Base-by-base conservation (phyloP, 1,140 invertebrate genomes). In the Laupala kohalensis region DNA sequence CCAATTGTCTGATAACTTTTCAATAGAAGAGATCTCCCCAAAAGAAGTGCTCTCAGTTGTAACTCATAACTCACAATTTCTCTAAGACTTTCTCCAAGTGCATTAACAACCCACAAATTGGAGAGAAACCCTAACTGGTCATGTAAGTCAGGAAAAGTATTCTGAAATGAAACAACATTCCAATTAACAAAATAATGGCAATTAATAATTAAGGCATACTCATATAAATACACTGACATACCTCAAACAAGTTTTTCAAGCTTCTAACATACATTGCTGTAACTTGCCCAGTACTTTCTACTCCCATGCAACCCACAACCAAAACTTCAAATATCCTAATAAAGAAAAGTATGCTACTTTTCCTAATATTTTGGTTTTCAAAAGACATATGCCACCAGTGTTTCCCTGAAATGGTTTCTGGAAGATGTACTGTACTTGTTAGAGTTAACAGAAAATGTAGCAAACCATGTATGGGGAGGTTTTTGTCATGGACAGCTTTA, bases 11-110 rank as follows among this genome's bases (percentile, higher is more conserved):
- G 6, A 68, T 25, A 25, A n/a, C 27, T 29, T 15, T 68, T 67
- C 24, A 9, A 25, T 6, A 72, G 27, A 6, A 72, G 29, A n/a
- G 30, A 25, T n/a, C 25, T 28, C 25, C 24, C 71, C 24, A 72
- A 65, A 53, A 64, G 71, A n/a, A 72, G 19, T 13, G 28, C 29
- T 9, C 67, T 29, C 37, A 72, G 19, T 24, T 62, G 65, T 25
- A 69, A 28, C 65, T 67, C 71, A 12, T 64, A 29, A 19, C 29
- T 68, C 23, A 26, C 67, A 12, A 68, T 28, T 13, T 19, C 37
- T 25, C 6, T n/a, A 28, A 5, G 15, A 19, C 27, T 29, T 13
- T 23, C 23, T n/a, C 67, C 67, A 15, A 68, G 5, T n/a, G 24
- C 67, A 25, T 29, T 15, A 19, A 19, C n/a, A 3, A 68, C 67